Evolutionary conservation across 2,797 vertebrate genomes (phyloP).

Genomic region (Pterois miles): DNA sequence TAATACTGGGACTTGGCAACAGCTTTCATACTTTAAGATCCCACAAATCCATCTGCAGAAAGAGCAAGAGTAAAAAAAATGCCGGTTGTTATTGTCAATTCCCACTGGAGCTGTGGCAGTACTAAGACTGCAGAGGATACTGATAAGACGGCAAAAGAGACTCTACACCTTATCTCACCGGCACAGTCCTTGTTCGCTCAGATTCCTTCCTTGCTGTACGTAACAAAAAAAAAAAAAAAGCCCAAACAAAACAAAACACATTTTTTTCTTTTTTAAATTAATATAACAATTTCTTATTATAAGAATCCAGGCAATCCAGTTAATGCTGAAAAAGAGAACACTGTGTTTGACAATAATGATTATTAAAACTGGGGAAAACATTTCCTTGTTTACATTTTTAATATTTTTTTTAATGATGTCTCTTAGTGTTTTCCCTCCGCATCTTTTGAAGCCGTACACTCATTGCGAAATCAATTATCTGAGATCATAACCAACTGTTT

Average conservation of each 20-base stretch:
- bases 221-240: too few relatives aligned
- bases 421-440: conserved; percentile 4
- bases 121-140: conserved; percentile 76
- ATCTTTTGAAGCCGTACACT: conserved; percentile 50
- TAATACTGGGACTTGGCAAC: conserved; percentile 67
- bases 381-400: conserved; percentile 49
- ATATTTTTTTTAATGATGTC: conserved; percentile 63
- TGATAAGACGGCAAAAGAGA: conserved; percentile 81
- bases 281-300: conserved; percentile 61
- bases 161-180: conserved; percentile 80
- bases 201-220: conserved; percentile 65
- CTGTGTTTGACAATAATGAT: conserved; percentile 60
- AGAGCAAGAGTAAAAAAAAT: conserved; percentile 58
- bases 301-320: conserved; percentile 57
- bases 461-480: conserved; percentile 68
- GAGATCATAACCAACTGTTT: conserved; percentile 68
- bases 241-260: conserved; percentile 63
- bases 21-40: conserved; percentile 73
- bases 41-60: conserved; percentile 73
- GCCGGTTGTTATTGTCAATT: conserved; percentile 76
- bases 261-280: conserved; percentile 70
- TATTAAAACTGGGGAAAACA: conserved; percentile 45
- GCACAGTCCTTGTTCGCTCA: conserved; percentile 79
- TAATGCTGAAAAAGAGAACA: conserved; percentile 49
- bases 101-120: conserved; percentile 73